Conservation (phyloP, 2,113 vertebrate species). For the Turnix velox region DNA sequence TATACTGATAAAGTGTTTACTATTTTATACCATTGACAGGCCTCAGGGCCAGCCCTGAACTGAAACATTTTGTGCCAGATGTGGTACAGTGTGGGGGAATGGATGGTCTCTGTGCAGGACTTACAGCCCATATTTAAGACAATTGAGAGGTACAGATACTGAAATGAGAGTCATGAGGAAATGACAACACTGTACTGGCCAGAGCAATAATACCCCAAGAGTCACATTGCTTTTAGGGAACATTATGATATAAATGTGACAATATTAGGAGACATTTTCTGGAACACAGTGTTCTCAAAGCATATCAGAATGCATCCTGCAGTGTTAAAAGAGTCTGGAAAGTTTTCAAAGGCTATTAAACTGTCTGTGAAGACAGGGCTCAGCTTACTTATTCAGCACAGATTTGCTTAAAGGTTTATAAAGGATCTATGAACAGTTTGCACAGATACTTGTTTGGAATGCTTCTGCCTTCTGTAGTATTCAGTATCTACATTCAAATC, state of each 20-base stretch:
- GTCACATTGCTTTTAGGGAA: not conserved
- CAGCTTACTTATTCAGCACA: not conserved
- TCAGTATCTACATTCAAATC: not conserved
- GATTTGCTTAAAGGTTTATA: not conserved
- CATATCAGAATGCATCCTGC: not conserved
- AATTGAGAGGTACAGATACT: not conserved
- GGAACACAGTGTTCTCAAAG: not conserved
- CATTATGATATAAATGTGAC: not conserved
- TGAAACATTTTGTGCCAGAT: not conserved
- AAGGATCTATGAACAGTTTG: not conserved
- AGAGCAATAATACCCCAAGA: not conserved
- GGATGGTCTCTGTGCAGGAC: not conserved
- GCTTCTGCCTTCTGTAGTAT: not conserved
- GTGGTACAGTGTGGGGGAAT: not conserved
- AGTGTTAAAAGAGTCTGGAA: not conserved
- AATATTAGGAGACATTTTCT: not conserved
- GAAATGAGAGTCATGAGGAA: not conserved
- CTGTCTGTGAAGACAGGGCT: not conserved
- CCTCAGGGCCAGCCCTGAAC: not conserved
- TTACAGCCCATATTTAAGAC: not conserved
- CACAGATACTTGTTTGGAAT: not conserved
- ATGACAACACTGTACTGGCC: not conserved
- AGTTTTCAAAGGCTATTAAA: not conserved
- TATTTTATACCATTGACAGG: not conserved
- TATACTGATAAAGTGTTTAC: not conserved